A percentile compares a stretch with the other conserved stretches of the same genome.
Evolutionary conservation across 35 echinoderm and acorn worm species (phyloP).

Genomic region (Lytechinus variegatus): DNA sequence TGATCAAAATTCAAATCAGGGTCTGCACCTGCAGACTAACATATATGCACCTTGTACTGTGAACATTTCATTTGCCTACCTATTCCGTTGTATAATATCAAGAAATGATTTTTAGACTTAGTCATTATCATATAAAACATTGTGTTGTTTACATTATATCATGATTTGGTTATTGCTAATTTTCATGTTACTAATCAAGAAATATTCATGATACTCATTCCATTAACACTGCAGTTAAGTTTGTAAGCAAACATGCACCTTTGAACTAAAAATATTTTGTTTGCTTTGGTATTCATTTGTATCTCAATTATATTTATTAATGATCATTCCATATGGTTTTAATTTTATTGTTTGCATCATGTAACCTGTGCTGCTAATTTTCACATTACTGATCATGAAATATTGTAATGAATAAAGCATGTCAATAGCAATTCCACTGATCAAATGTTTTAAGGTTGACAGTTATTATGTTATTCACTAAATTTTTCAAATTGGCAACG

Average conservation of each 20-base stretch:
- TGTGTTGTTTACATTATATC: no score
- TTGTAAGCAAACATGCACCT: not conserved
- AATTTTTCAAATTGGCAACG: not conserved
- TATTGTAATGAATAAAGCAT: not conserved
- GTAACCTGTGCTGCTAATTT: not conserved
- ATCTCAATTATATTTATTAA: not conserved
- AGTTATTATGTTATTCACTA: not conserved
- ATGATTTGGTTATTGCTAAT: no score
- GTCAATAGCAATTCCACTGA: not conserved
- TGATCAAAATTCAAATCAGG: no score
- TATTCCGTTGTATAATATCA: no score
- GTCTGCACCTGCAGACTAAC: no score
- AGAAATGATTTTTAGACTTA: no score
- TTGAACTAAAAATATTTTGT: not conserved
- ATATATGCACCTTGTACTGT: no score
- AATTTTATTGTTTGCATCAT: not conserved
- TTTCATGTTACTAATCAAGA: no score
- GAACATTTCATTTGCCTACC: no score
- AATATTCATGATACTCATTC: no score
- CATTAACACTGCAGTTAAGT: no score
- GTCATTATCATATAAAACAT: no score
- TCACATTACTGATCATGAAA: not conserved
- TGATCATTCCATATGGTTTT: not conserved
- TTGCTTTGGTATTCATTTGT: not conserved
- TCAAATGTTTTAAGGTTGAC: not conserved